Percentiles rank a stretch among this genome's conserved stretches.
Conservation (phyloP, 2,888 invertebrate species). For the Shargacucullia verbasci region DNA sequence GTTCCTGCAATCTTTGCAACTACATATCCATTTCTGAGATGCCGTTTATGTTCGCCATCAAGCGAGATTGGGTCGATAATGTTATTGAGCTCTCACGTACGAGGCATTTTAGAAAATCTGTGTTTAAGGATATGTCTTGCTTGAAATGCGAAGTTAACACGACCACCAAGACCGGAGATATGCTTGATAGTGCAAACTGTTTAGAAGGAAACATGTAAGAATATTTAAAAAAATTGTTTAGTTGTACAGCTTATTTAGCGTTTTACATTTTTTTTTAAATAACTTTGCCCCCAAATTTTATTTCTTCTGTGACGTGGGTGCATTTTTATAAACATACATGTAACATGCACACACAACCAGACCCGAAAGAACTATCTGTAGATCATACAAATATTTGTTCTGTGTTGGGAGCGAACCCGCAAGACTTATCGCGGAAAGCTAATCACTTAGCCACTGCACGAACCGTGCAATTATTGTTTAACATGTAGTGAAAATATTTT, state of each 20-base stretch:
- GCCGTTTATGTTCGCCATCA: constrained; percentile 73
- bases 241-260: no score
- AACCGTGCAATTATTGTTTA: no score
- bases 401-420: no score
- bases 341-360: no score
- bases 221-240: neutral
- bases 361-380: no score
- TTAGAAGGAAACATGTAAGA: constrained; percentile 78
- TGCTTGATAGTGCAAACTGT: constrained; percentile 67
- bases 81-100: constrained; percentile 75
- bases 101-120: constrained; percentile 71
- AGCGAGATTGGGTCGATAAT: constrained; percentile 76
- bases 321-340: no score
- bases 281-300: no score
- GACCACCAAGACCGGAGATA: constrained; percentile 59
- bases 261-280: neutral
- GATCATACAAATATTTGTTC: no score
- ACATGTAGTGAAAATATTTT: neutral
- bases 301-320: no score
- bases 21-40: constrained; percentile 76
- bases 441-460: no score
- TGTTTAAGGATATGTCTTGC: constrained; percentile 77
- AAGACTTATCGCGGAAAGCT: no score
- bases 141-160: constrained; percentile 77
- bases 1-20: constrained; percentile 82